phyloP scores from a whole-genome alignment of 2,888 invertebrate species.

The Arrhopalites spinosus region DNA sequence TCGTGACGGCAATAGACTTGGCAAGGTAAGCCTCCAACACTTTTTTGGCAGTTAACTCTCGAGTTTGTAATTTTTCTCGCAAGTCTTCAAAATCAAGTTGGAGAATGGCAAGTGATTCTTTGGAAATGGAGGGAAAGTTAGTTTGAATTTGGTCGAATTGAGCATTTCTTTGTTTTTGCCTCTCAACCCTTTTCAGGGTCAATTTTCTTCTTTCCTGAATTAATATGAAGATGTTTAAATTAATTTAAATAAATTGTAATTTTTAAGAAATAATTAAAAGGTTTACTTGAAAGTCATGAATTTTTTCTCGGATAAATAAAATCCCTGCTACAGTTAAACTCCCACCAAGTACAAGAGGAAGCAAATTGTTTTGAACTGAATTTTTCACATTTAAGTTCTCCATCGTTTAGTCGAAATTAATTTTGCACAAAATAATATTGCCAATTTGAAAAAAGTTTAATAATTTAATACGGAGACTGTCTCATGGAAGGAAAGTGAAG shows the following conservation, averaged over 20 bases:
- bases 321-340: neutral
- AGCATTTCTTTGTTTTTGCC: neutral
- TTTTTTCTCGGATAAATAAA: neutral
- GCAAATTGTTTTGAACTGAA: neutral
- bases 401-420: neutral
- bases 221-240: neutral
- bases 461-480: too few species aligned
- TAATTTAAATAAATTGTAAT: neutral
- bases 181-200: neutral
- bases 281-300: neutral
- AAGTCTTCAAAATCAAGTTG: neutral
- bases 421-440: too few species aligned
- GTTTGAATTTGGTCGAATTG: neutral
- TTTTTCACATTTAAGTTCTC: too few species aligned
- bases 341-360: conserved; percentile 11
- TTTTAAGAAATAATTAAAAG: too few species aligned
- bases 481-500: too few species aligned
- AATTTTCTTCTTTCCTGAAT: neutral
- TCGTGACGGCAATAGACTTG: neutral
- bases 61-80: neutral
- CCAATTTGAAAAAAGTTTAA: too few species aligned
- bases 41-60: conserved; percentile 8
- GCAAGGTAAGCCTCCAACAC: conserved; percentile 6
- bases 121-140: neutral
- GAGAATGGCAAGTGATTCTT: neutral